Percentiles rank a stretch among this genome's conserved stretches.
phyloP scores from a whole-genome alignment of 2,888 invertebrate species.

The Tinea trinotella region DNA sequence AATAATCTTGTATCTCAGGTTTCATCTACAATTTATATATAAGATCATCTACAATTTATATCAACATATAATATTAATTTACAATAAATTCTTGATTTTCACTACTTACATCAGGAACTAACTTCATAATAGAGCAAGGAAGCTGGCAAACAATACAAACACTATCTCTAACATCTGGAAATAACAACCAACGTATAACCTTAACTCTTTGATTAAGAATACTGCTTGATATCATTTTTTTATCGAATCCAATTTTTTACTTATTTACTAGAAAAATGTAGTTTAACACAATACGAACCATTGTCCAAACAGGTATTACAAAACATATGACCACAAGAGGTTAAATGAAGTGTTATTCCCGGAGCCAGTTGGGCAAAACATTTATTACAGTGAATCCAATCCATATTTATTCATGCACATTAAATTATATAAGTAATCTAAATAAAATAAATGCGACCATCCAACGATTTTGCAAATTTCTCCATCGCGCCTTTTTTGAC shows the following conservation, averaged over 20 bases:
- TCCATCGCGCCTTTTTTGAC: constrained; percentile 1
- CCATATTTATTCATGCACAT: constrained; percentile 43
- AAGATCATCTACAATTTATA: constrained; percentile 11
- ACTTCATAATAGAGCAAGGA: constrained; percentile 55
- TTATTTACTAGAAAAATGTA: neutral
- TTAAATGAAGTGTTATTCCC: constrained; percentile 55
- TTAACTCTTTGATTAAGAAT: too few species aligned
- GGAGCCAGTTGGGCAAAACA: constrained; percentile 61
- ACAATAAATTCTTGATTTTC: neutral
- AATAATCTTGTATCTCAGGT: constrained; percentile 64
- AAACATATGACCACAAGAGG: constrained; percentile 70
- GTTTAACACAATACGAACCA: constrained; percentile 32
- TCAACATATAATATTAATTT: neutral
- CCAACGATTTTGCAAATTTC: neutral
- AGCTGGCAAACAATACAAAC: constrained; percentile 58
- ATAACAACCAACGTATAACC: too few species aligned
- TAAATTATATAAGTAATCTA: too few species aligned
- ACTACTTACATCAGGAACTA: constrained; percentile 18
- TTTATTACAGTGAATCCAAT: constrained; percentile 69
- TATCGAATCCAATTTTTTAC: too few species aligned
- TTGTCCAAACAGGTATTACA: constrained; percentile 59
- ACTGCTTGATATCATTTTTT: too few species aligned
- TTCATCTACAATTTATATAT: constrained; percentile 49
- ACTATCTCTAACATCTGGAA: constrained; percentile 48
- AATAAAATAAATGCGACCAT: too few species aligned